Base-by-base conservation (phyloP, 2,113 vertebrate genomes). In the Tychaedon coryphoeus region DNA sequence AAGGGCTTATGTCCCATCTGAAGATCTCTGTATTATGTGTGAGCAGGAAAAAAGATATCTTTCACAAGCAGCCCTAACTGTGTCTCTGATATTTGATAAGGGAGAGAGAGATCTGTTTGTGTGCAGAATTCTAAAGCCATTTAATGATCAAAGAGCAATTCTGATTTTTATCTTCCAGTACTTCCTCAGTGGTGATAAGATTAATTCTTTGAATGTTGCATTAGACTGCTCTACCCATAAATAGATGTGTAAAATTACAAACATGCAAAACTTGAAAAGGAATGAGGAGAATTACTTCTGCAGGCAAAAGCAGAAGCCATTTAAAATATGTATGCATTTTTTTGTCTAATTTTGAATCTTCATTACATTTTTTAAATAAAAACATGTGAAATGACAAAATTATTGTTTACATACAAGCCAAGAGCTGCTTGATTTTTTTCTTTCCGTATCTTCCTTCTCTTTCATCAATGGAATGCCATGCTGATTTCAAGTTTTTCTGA, bases 91-190 rank as follows among this genome's bases (percentile, higher is more conserved):
- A 92, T 96, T 93, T 86, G 93, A 92, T 92, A 88, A 93, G 34
- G 19, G 19, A 51, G 60, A 81, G 38, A 90, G 58, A 86, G 51
- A 77, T 88, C 64, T 90, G 87, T 86, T 94, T 96, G 79, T 90
- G 75, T 45, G 48, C 56, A 78, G 92, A 95, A 94, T 93, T 93
- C 88, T 90, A 56, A 83, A 94, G 67, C 51, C 71, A 79, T 96
- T 95, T 88, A 94, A 86, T 56, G 92, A 96, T 96, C 90, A 95
- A 96, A 95, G 88, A 93, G 75, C 64, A 88, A 86, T 83, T 25
- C 72, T 95, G 94, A 97, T 96, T 92, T 92, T 94, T 96, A 90
- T 96, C 94, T 93, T 83, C 36, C 73, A 70, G 75, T 79, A 88
- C 90, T 96, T 95, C 93, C 93, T 95, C 78, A 64, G 51, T 78